Evolutionary conservation across 2,113 vertebrate genomes (phyloP), one percentile per base, ranked within the genome.

Genomic region (Ophthalmolycus amberensis): DNA sequence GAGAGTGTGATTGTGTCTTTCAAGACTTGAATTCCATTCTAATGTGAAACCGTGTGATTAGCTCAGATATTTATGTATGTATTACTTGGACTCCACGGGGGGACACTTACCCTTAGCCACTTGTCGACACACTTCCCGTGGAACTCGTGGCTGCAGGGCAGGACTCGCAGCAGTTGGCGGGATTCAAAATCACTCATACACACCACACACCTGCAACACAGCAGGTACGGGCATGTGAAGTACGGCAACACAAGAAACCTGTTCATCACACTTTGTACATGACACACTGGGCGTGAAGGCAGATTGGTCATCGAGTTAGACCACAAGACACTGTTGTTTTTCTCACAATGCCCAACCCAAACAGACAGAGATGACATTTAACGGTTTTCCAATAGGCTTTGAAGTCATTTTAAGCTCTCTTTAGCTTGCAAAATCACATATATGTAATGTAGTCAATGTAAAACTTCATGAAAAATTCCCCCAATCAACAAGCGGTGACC

Each of bases 161-260:
- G 95, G 89, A 99, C 98, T 96, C 98, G 95, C 94, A 99, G 96
- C 94, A 99, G 96, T 90, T 99, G 98, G 91, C 98, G 98, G 82
- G 97, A 97, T 91, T 99, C 98, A 91, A 99, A 99, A 95, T 99
- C 98, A 92, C 98, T 99, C 98, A 99, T 99, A 93, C 98, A 99
- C 78, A 99, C 98, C 90, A 99, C 98, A 92, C 98, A 99, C 93
- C 98, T 99, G 89, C 60, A 94, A 93, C 80, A 77, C 67, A 68
- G 87, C 44, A 71, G 7, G 16, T 44, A 75, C 48, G 34, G 63
- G 9, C 37, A 72, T 11, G 60, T 64, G 2, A 50, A 59, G 25
- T 9, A 14, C 8, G 15, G 37, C 34, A 71, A 73, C 42, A 76
- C 44, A 70, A 8, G 5, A 79, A 25, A 11, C 2, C 29, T 44